These are phyloP conservation scores for Apotomis capreana DNA, from an alignment of 2,888 invertebrate genomes.

Conservation along the genomic window DNA sequence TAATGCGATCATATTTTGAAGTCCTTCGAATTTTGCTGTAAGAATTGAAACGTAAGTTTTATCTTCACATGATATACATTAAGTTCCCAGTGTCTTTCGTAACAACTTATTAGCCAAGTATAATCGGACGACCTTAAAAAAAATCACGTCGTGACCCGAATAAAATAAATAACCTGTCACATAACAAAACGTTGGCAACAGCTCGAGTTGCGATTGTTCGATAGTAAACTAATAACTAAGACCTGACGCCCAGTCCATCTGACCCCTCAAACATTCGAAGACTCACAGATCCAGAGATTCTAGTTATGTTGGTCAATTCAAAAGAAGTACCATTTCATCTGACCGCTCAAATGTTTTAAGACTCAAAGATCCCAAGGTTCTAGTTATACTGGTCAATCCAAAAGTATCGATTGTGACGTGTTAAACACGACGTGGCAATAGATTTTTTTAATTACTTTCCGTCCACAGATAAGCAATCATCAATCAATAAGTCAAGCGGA, in stretches of 20 bases:
- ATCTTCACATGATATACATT: not conserved
- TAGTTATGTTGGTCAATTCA: constrained; percentile 45
- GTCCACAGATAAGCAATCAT: constrained; percentile 72
- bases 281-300: not conserved
- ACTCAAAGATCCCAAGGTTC: not conserved
- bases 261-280: constrained; percentile 48
- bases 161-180: constrained; percentile 73
- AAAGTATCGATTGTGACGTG: constrained; percentile 51
- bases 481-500: constrained; percentile 79
- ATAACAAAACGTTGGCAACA: constrained; percentile 58
- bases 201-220: constrained; percentile 60
- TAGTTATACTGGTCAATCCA: constrained; percentile 45
- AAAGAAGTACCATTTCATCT: constrained; percentile 52
- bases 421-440: constrained; percentile 60
- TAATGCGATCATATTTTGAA: too few relatives aligned
- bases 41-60: not conserved
- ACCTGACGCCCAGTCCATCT: constrained; percentile 52
- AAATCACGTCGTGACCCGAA: constrained; percentile 53
- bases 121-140: constrained; percentile 50
- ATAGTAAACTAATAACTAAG: constrained; percentile 69
- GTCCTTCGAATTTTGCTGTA: too few relatives aligned
- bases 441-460: constrained; percentile 76
- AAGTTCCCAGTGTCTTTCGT: not conserved
- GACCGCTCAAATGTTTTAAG: constrained; percentile 47
- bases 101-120: constrained; percentile 39